phyloP scores from a whole-genome alignment of 2,797 vertebrate genomes.

The Argentina silus region DNA sequence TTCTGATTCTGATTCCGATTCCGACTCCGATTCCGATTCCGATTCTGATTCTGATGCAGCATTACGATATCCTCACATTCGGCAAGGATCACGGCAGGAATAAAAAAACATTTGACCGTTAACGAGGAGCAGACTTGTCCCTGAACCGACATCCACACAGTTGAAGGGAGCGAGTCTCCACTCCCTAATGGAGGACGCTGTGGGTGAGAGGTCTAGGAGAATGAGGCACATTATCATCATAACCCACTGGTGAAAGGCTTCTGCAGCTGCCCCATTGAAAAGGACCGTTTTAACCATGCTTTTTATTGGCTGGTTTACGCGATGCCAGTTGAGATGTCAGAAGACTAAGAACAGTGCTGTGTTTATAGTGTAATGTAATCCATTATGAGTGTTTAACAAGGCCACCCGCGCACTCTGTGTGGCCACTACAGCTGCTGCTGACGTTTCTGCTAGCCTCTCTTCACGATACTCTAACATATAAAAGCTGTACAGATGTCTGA shows the following conservation, averaged over 20 bases:
- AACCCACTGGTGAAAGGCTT: not conserved
- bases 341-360: conserved; percentile 16
- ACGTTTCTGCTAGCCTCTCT: not conserved
- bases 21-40: too few relatives aligned
- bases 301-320: conserved; percentile 20
- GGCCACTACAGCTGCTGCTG: not conserved
- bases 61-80: too few relatives aligned
- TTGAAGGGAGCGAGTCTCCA: not conserved
- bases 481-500: not conserved
- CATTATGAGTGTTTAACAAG: conserved; percentile 49
- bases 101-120: too few relatives aligned
- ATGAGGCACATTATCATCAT: not conserved
- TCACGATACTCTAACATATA: not conserved
- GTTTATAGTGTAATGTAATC: conserved; percentile 47
- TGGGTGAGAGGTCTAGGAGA: not conserved
- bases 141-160: too few relatives aligned
- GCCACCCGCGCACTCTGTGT: conserved; percentile 26
- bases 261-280: not conserved
- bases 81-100: too few relatives aligned
- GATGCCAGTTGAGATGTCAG: conserved; percentile 30
- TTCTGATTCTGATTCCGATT: too few relatives aligned
- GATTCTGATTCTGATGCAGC: too few relatives aligned
- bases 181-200: not conserved
- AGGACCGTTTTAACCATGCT: conserved; percentile 8
- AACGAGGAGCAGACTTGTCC: too few relatives aligned